Percentiles rank a stretch among this genome's conserved stretches.
Conservation (phyloP, 2,888 invertebrate genomes). For the Cantharis rustica region DNA sequence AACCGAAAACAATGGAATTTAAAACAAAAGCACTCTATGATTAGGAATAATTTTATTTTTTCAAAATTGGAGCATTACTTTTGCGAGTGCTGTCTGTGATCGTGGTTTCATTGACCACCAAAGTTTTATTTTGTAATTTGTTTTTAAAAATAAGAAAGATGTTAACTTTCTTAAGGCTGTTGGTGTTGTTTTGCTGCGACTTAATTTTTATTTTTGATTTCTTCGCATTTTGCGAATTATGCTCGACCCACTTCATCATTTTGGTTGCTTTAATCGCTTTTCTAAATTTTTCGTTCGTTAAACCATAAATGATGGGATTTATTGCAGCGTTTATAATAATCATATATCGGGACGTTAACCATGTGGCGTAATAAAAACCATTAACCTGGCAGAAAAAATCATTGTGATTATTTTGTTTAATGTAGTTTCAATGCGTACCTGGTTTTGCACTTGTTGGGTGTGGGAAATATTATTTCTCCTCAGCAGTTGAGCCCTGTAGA, state of each 20-base stretch:
- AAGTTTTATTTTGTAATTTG: conserved; percentile 7
- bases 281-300: conserved; percentile 71
- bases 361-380: conserved; percentile 63
- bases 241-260: conserved; percentile 55
- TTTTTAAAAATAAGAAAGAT: conserved; percentile 13
- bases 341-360: conserved; percentile 72
- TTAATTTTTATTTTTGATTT: conserved; percentile 10
- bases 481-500: conserved; percentile 63
- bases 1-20: too few species aligned
- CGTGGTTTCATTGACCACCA: neutral
- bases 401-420: too few species aligned
- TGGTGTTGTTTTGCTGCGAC: conserved; percentile 1
- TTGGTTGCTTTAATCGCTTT: conserved; percentile 66
- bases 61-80: conserved; percentile 1
- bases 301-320: conserved; percentile 79
- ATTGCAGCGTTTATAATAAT: conserved; percentile 75
- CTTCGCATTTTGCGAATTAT: neutral
- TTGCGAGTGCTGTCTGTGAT: neutral
- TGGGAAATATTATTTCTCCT: conserved; percentile 51
- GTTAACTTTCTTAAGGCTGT: conserved; percentile 2
- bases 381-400: conserved; percentile 56
- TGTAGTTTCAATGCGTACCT: conserved; percentile 44
- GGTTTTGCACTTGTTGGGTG: conserved; percentile 43
- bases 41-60: neutral
- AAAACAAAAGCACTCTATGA: too few species aligned